Base-by-base conservation (phyloP, 2,113 vertebrate species). In the Bothrops jararaca region DNA sequence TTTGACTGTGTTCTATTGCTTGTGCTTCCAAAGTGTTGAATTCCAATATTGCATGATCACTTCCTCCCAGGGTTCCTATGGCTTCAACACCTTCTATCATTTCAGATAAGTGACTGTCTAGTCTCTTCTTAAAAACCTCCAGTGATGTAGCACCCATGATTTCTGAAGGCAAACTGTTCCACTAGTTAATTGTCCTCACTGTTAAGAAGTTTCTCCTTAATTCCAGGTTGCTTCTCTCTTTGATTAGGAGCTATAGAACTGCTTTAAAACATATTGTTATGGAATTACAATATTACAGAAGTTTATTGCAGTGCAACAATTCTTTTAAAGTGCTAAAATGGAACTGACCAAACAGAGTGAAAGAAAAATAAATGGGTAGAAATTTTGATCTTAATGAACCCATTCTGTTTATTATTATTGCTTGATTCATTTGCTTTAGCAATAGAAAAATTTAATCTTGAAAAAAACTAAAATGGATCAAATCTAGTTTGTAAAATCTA, bases 251-350 rank as follows among this genome's bases (percentile, higher is more conserved):
- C 42, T 91, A 24, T 50, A 34, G 15, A 89, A 23, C 0, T 1
- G 0, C 54, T 29, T 29, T 0, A 42, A 92, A 94, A 18, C n/a
- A 39, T 74, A 39, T 34, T 39, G n/a, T 92, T 95, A 90, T 86
- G 39, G 11, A 86, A 92, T 91, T 86, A 86, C 24, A 52, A 52
- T 23, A 52, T 50, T 69, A 93, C 92, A 53, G 26, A 93, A 56
- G 0, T 90, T 15, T 93, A 20, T 89, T 94, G 3, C 53, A 0
- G 0, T 29, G 20, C 69, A 54, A 89, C 60, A 13, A 69, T 92
- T 87, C 60, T 26, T 22, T 53, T 24, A 60, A 45, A 45, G 39
- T 58, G 4, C 11, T 69, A 69, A 69, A 69, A 34, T 69, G 64
- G n/a, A 74, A 74, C n/a, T 74, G 64, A 34, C n/a, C 64, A 69